Evolutionary conservation across 2,888 invertebrate species (phyloP).

Genomic region (Chydorus sphaericus): DNA sequence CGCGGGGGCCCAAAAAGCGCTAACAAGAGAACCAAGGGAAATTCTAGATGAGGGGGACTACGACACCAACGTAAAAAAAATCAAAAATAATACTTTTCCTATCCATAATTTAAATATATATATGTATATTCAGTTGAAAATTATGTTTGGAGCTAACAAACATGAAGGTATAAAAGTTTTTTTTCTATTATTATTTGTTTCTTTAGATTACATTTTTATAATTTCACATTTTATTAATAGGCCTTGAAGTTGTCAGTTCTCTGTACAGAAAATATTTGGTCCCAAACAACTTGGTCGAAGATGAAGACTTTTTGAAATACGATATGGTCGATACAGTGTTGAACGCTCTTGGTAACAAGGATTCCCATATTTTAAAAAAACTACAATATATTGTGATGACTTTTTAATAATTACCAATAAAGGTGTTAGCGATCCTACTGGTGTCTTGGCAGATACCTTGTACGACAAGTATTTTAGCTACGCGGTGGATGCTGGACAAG

Average conservation of each 20-base stretch:
- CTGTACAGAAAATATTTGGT: conserved; percentile 14
- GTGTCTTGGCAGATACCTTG: conserved; percentile 31
- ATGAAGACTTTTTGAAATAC: conserved; percentile 15
- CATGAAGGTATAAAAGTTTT: conserved; percentile 18
- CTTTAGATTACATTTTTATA: neutral
- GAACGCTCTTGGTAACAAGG: conserved; percentile 17
- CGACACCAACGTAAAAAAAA: conserved; percentile 17
- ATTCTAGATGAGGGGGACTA: conserved; percentile 16
- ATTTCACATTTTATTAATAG: too few relatives aligned
- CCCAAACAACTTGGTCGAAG: conserved; percentile 16
- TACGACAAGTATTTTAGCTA: conserved; percentile 30
- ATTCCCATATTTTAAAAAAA: too few relatives aligned
- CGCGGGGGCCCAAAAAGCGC: neutral
- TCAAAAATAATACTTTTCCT: too few relatives aligned
- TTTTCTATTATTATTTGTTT: neutral
- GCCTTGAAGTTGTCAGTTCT: too few relatives aligned
- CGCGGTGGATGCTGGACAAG: conserved; percentile 21
- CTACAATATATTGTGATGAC: too few relatives aligned
- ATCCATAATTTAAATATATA: too few relatives aligned
- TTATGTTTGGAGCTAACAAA: conserved; percentile 20
- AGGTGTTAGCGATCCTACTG: conserved; percentile 32
- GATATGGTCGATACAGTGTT: conserved; percentile 16
- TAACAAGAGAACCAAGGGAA: conserved; percentile 10
- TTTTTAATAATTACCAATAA: neutral
- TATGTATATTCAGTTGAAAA: too few relatives aligned